These are phyloP conservation scores for Drosophila glabriapex DNA, from an alignment of 2,888 invertebrate genomes.

Conservation along the genomic window DNA sequence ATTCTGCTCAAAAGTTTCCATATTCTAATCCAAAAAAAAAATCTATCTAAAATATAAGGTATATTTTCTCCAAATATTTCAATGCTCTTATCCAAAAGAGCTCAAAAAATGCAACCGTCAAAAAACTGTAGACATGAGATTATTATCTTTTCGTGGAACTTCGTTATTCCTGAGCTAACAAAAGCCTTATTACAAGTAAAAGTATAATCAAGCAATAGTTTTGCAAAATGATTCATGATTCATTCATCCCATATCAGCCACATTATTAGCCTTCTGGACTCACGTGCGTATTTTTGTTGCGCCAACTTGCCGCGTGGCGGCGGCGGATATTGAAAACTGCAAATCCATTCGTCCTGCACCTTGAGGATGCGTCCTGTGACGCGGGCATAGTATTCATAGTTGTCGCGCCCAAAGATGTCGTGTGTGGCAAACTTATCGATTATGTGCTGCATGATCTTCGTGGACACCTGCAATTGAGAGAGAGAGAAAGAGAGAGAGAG, in stretches of 20 bases:
- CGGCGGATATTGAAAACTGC: constrained; percentile 96
- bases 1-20: not conserved
- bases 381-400: constrained; percentile 97
- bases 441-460: constrained; percentile 97
- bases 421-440: constrained; percentile 98
- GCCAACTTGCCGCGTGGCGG: constrained; percentile 88
- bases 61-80: not conserved
- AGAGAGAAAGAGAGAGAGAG: not conserved
- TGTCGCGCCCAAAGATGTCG: constrained; percentile 96
- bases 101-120: not conserved
- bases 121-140: not conserved
- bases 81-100: not conserved
- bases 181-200: not conserved
- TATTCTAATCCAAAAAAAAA: not conserved
- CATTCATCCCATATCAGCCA: not conserved
- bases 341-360: constrained; percentile 98
- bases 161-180: not conserved
- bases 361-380: constrained; percentile 96
- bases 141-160: not conserved
- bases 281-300: constrained; percentile 89
- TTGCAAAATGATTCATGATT: not conserved
- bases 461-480: constrained; percentile 90
- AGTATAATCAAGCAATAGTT: not conserved
- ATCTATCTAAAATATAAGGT: not conserved
- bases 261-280: constrained; percentile 72